A percentile compares a stretch with the other conserved stretches of the same genome.
phyloP scores from a whole-genome alignment of 2,797 vertebrate genomes.

The Etheostoma perlongum region DNA sequence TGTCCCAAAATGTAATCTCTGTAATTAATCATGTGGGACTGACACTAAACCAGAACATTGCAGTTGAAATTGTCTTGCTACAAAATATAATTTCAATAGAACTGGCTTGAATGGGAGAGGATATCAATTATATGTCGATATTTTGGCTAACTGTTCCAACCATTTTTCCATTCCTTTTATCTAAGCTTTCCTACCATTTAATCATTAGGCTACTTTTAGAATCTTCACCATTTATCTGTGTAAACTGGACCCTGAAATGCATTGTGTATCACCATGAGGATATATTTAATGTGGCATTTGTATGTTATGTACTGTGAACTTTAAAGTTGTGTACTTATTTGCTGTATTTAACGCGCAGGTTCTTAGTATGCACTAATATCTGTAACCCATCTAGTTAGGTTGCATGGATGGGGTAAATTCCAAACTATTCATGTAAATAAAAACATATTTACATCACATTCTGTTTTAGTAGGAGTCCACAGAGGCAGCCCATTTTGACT shows the following conservation, averaged over 20 bases:
- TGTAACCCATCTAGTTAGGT: not conserved
- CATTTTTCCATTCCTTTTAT: no score
- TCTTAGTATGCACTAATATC: no score
- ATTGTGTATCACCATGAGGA: not conserved
- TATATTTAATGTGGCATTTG: not conserved
- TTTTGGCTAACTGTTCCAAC: no score
- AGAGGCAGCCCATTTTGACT: no score
- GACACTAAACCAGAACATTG: not conserved
- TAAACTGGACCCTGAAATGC: not conserved
- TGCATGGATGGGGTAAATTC: not conserved
- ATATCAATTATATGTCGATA: no score
- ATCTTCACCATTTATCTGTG: no score
- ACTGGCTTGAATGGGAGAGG: no score
- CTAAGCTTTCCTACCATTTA: no score
- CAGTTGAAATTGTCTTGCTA: not conserved
- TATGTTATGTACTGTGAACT: not conserved
- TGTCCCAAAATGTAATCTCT: not conserved
- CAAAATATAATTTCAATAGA: no score
- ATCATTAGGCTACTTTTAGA: no score
- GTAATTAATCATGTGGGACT: not conserved
- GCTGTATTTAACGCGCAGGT: no score
- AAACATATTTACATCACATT: not conserved
- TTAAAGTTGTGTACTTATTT: not conserved
- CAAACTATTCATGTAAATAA: not conserved
- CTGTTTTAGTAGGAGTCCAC: not conserved